Evolutionary conservation across 1,140 invertebrate genomes (phyloP).

Genomic region (Mylabris phalerata): DNA sequence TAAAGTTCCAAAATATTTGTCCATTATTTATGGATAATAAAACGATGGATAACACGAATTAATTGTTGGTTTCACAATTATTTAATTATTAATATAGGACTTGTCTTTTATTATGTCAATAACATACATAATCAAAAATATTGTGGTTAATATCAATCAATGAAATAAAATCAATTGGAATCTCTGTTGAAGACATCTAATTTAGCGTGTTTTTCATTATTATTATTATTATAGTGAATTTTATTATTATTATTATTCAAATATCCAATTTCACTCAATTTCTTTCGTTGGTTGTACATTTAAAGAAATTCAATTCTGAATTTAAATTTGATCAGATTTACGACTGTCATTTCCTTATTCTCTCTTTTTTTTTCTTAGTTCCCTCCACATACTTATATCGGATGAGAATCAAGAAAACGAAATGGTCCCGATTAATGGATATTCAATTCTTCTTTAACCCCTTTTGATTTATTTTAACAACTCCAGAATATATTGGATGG

Average conservation of each 20-base stretch:
- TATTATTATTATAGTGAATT: not conserved
- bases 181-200: slow-evolving; percentile 28
- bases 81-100: too few relatives aligned
- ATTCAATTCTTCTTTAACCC: slow-evolving; percentile 18
- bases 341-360: slow-evolving; percentile 25
- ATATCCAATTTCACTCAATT: slow-evolving; percentile 28
- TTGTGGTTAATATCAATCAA: too few relatives aligned
- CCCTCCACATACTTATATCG: not conserved
- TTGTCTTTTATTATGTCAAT: too few relatives aligned
- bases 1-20: too few relatives aligned
- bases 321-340: slow-evolving; percentile 32
- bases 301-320: slow-evolving; percentile 28
- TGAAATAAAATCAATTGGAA: not conserved
- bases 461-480: slow-evolving; percentile 18
- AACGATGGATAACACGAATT: too few relatives aligned
- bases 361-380: slow-evolving; percentile 1
- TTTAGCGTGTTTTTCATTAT: slow-evolving; percentile 1
- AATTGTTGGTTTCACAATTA: too few relatives aligned
- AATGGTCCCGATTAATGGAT: slow-evolving; percentile 14
- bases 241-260: slow-evolving; percentile 3
- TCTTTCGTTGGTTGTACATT: slow-evolving; percentile 21
- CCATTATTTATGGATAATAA: too few relatives aligned
- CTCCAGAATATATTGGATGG: slow-evolving; percentile 18
- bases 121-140: too few relatives aligned
- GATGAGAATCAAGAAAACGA: too few relatives aligned